A percentile compares a stretch with the other conserved stretches of the same genome.
Evolutionary conservation across 2,888 invertebrate genomes (phyloP).

Genomic region (Selenia dentaria): DNA sequence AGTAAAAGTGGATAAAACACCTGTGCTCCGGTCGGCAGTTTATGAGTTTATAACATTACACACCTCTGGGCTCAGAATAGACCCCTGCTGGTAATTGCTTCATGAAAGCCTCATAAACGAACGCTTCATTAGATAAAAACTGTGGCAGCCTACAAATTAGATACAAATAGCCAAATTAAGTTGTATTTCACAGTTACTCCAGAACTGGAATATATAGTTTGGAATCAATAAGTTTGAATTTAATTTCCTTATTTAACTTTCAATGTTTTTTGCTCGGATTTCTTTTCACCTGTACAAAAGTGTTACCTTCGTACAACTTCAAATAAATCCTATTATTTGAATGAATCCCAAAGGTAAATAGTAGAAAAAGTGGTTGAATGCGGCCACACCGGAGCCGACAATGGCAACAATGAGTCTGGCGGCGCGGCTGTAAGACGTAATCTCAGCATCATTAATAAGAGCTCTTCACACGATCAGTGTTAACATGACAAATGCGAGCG

Average conservation of each 20-base stretch:
- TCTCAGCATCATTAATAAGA: slow-evolving; percentile 78
- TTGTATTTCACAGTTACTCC: slow-evolving; percentile 21
- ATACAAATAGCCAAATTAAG: slow-evolving; percentile 48
- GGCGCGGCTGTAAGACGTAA: slow-evolving; percentile 67
- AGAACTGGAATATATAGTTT: slow-evolving; percentile 12
- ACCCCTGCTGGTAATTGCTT: slow-evolving; percentile 74
- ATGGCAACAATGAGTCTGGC: slow-evolving; percentile 52
- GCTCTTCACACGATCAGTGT: slow-evolving; percentile 79
- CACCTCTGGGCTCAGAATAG: slow-evolving; percentile 68
- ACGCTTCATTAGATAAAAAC: slow-evolving; percentile 59
- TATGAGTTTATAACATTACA: slow-evolving; percentile 79
- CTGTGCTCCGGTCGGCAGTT: slow-evolving; percentile 67
- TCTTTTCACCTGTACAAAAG: slow-evolving; percentile 5
- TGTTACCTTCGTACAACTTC: slow-evolving; percentile 36
- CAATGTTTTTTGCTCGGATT: slow-evolving; percentile 6
- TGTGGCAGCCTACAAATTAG: slow-evolving; percentile 51
- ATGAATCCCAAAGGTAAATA: slow-evolving; percentile 57
- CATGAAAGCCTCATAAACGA: slow-evolving; percentile 67
- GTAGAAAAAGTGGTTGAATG: slow-evolving; percentile 55
- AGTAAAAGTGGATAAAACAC: slow-evolving; percentile 54
- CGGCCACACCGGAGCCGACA: slow-evolving; percentile 52
- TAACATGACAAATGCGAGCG: slow-evolving; percentile 80
- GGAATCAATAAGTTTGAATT: slow-evolving; percentile 10
- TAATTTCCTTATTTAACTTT: slow-evolving; percentile 10
- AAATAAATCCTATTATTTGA: slow-evolving; percentile 59